These are phyloP conservation scores for Aphelocoma californica DNA, from an alignment of 2,797 vertebrate species.

Conservation along the genomic window DNA sequence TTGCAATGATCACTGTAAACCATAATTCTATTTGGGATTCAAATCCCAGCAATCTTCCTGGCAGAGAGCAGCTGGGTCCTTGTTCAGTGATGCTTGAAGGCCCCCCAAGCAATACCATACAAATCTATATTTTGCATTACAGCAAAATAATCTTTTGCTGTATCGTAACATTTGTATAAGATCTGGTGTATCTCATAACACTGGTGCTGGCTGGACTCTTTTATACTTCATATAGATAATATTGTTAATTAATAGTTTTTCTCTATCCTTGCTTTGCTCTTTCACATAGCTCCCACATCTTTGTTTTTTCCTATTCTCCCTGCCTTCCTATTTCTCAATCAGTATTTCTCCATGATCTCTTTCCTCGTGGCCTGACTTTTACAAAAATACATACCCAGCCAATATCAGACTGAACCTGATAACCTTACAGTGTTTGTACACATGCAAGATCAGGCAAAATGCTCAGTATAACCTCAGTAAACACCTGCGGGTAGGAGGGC, in stretches of 20 bases:
- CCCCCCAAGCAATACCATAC: not conserved
- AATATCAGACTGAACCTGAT: not conserved
- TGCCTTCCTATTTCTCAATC: not conserved
- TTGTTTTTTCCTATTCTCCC: not conserved
- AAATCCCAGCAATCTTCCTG: not conserved
- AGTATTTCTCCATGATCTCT: not conserved
- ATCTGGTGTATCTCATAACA: not conserved
- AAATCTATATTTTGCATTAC: not conserved
- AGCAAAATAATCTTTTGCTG: not conserved
- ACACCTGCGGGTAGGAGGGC: not conserved
- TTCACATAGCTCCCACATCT: not conserved
- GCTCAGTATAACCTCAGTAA: not conserved
- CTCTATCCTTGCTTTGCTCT: not conserved
- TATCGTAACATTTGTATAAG: not conserved
- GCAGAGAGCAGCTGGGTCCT: not conserved
- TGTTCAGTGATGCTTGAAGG: not conserved
- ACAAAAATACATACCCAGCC: not conserved
- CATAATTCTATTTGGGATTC: not conserved
- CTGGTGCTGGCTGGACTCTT: not conserved
- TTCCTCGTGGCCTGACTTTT: not conserved
- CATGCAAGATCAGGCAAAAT: not conserved
- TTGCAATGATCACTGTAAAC: not conserved
- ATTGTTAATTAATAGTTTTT: not conserved
- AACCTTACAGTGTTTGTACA: not conserved
- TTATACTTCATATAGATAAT: not conserved